Conservation (phyloP, 2,888 invertebrate species). For the Muscina levida region DNA sequence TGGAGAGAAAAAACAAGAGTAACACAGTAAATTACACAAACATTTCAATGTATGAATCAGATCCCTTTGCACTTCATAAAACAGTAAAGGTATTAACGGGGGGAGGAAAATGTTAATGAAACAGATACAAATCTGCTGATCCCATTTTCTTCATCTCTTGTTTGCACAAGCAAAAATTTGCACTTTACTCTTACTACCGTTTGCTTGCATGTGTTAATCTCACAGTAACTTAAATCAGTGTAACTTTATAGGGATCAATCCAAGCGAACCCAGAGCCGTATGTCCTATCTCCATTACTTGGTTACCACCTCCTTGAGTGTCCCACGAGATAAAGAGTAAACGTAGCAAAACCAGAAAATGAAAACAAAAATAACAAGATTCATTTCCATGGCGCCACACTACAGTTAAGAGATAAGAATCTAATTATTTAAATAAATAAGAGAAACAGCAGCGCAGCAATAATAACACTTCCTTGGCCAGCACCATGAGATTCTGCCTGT, state of each 20-base stretch:
- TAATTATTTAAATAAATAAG: conserved; percentile 34
- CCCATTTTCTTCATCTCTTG: neutral
- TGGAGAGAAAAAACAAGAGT: neutral
- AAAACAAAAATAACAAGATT: conserved; percentile 12
- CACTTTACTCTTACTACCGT: too few species aligned
- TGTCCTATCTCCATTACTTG: neutral
- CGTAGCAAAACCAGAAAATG: neutral
- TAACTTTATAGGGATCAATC: too few species aligned
- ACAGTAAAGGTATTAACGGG: too few species aligned
- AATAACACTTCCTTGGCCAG: neutral
- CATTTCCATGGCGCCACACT: conserved; percentile 7
- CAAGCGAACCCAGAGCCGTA: too few species aligned
- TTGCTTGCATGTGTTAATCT: too few species aligned
- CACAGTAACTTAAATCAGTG: too few species aligned
- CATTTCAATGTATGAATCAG: neutral
- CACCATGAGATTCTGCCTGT: neutral
- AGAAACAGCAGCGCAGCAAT: conserved; percentile 6
- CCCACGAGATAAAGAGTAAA: neutral
- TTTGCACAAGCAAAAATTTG: too few species aligned
- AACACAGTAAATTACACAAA: neutral
- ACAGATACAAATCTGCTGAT: conserved; percentile 8
- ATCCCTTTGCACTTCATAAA: too few species aligned
- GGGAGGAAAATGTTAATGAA: neutral
- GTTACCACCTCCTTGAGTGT: neutral
- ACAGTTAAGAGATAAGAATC: conserved; percentile 15